Base-by-base conservation (phyloP, 2,797 vertebrate species). In the Microctenopoma lineatum region DNA sequence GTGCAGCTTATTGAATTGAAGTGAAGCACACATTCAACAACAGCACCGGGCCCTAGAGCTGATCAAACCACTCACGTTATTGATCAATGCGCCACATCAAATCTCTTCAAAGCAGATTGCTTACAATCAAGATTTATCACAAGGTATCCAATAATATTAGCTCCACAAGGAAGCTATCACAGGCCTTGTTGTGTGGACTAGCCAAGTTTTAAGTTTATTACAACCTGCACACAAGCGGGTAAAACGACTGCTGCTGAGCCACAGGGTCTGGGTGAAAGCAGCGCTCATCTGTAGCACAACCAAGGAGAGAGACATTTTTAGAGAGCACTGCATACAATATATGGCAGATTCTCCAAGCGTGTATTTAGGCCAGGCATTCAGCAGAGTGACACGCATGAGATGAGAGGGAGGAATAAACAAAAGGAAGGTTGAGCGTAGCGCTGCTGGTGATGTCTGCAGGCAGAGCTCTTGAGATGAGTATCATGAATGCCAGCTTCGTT, bases 61-160 rank as follows among this genome's bases (percentile, higher is more conserved):
- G 59, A 87, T 81, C 73, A 71, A 77, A 50, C 73, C 60, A 64
- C 75, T 81, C 69, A 56, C 54, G 45, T 69, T 80, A 87, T 83
- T 79, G 84, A 90, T 88, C 75, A 80, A 66, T 3, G 5, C 64
- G 60, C 26, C 56, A 53, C 69, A 38, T 70, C 39, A 81, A 79
- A 84, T 78, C 78, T 78, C 70, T 75, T 66, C 53, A 57, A 73
- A 90, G 66, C 63, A 69, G 41, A 81, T 69, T 70, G 50, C 63
- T 79, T 84, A 82, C 58, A 41, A 84, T 84, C 69, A 71, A 75
- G 72, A 85, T 88, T 84, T 73, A 86, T 84, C 77, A 74, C 81
- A 75, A 59, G 62, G 55, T 63, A 72, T 71, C 75, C 70, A 68
- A 76, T 79, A 73, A 84, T 83, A 81, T 80, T 69, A 80, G 83